These are phyloP conservation scores for Diorhabda carinulata DNA, from an alignment of 1,140 invertebrate species.

Conservation along the genomic window DNA sequence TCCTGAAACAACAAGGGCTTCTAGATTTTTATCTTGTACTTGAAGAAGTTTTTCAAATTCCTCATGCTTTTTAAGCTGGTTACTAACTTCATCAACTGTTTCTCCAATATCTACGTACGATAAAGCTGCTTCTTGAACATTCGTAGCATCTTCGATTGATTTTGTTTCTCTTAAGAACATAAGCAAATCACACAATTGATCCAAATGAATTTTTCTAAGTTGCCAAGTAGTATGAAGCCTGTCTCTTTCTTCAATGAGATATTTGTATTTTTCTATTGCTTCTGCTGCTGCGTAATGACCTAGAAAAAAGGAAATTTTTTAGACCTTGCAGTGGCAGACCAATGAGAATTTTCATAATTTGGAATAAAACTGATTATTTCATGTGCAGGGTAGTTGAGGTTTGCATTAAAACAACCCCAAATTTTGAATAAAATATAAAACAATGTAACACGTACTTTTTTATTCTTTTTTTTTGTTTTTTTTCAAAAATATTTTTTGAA, in stretches of 20 bases:
- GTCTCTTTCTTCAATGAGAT: conserved; percentile 73
- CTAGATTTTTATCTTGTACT: conserved; percentile 84
- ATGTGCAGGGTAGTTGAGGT: too few relatives aligned
- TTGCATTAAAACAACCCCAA: too few relatives aligned
- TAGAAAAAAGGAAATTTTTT: conserved; percentile 10
- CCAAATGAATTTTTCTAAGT: conserved; percentile 82
- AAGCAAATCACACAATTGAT: conserved; percentile 92
- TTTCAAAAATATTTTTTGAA: too few relatives aligned
- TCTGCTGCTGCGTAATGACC: conserved; percentile 74
- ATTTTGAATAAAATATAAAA: too few relatives aligned
- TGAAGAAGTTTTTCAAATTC: conserved; percentile 83
- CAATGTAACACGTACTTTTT: too few relatives aligned
- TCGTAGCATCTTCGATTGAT: conserved; percentile 84
- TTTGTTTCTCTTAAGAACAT: conserved; percentile 94
- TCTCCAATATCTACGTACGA: conserved; percentile 49
- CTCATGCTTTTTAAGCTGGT: conserved; percentile 84
- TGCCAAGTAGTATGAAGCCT: conserved; percentile 83
- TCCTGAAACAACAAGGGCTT: conserved; percentile 72
- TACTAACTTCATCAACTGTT: conserved; percentile 82
- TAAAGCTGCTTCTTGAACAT: conserved; percentile 78
- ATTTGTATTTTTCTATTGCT: conserved; percentile 72
- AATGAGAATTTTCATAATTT: too few relatives aligned
- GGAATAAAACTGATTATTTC: too few relatives aligned
- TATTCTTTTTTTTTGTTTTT: too few relatives aligned
- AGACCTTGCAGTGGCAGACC: too few relatives aligned